Percentiles rank a stretch among this genome's conserved stretches.
These are phyloP conservation scores for Lanistes nyassanus DNA, from an alignment of 1,140 invertebrate genomes.

Conservation along the genomic window DNA sequence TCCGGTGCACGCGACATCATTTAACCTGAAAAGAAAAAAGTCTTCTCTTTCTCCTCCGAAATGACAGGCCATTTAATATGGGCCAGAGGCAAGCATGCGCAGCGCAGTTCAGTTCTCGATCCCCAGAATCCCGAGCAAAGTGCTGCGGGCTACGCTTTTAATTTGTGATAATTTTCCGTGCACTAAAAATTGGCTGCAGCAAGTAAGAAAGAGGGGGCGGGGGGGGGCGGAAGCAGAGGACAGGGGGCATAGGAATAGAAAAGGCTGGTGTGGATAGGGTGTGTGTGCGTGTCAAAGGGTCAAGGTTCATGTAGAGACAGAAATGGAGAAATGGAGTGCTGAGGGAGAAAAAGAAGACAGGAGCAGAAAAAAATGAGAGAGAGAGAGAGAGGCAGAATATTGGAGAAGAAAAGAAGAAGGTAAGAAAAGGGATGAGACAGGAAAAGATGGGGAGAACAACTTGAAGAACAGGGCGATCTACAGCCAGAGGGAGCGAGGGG, in stretches of 20 bases:
- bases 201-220: neutral
- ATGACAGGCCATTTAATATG: too few relatives aligned
- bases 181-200: neutral
- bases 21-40: too few relatives aligned
- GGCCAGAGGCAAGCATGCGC: too few relatives aligned
- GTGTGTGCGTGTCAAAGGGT: neutral
- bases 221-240: too few relatives aligned
- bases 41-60: too few relatives aligned
- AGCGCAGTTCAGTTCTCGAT: neutral
- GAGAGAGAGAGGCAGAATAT: conserved; percentile 5
- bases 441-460: neutral
- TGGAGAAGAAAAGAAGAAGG: neutral
- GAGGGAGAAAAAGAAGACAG: conserved; percentile 5
- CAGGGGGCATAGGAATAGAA: neutral
- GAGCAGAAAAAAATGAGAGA: conserved; percentile 15
- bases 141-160: neutral
- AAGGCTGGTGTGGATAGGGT: neutral
- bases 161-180: neutral
- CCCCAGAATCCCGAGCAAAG: neutral
- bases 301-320: neutral
- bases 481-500: too few relatives aligned
- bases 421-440: neutral
- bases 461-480: too few relatives aligned
- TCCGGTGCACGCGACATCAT: too few relatives aligned
- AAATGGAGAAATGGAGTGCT: neutral